These are phyloP conservation scores for Xiphorhynchus erythropygius DNA, from an alignment of 2,797 vertebrate genomes.

Conservation along the genomic window DNA sequence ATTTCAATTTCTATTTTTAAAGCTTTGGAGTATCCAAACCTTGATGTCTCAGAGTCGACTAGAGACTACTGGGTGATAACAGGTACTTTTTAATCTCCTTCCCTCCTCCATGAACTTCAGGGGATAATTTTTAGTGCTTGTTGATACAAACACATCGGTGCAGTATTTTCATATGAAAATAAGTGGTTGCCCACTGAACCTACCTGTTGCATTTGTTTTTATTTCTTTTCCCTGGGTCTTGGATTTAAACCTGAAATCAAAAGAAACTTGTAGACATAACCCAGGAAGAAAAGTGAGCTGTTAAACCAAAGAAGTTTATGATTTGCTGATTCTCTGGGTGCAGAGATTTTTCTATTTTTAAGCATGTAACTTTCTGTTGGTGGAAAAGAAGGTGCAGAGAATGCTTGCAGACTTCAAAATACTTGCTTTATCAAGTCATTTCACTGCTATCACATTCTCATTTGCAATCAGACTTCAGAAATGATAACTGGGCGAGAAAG, in stretches of 20 bases:
- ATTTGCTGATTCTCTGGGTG: neutral
- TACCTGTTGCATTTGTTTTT: neutral
- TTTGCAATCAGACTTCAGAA: neutral
- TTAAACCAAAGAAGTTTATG: neutral
- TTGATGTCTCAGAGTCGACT: conserved; percentile 91
- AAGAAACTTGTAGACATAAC: neutral
- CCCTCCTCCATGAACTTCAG: neutral
- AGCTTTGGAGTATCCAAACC: conserved; percentile 97
- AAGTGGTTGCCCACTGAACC: neutral
- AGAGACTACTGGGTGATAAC: conserved; percentile 97
- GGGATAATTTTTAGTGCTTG: neutral
- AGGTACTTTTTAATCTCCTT: conserved; percentile 80
- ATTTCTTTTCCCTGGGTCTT: neutral
- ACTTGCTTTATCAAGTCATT: neutral
- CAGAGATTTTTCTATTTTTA: neutral
- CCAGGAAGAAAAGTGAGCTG: neutral
- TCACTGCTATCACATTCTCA: neutral
- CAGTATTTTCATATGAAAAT: neutral
- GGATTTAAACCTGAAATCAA: neutral
- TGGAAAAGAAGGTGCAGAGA: neutral
- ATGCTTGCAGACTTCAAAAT: neutral
- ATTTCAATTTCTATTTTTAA: conserved; percentile 60
- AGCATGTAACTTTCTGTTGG: neutral
- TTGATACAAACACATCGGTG: neutral
- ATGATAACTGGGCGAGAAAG: neutral